Evolutionary conservation across 2,888 invertebrate species (phyloP), one percentile per base, ranked within the genome.

Genomic region (Macropis europaea): DNA sequence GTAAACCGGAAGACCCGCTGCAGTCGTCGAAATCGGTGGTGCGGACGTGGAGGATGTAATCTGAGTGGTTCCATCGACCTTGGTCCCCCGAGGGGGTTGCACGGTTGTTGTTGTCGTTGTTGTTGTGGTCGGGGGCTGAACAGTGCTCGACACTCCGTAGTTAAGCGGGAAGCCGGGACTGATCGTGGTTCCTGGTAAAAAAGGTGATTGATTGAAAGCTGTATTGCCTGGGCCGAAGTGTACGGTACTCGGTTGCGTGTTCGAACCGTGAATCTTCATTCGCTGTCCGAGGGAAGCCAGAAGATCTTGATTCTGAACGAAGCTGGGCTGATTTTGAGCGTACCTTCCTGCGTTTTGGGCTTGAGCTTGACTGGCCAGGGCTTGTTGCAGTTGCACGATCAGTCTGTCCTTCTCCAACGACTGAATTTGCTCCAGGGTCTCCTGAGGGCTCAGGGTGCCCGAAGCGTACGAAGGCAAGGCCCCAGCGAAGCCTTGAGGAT

Each of bases 401-500:
- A 89, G 26, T 47, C 87, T 82, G 42, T 89, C 88, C 68, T 88
- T 88, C 43, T 89, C 87, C 36, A 86, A 36, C 0, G 87, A 85
- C 24, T 88, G 84, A 32, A 89, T 83, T 26, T 85, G 84, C 19
- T 83, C 75, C 1, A 86, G 61, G 7, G 85, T 76, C 11, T 85
- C 85, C 7, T 81, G 84, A 2, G 76, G 47, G 26, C 76, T 83
- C 7, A 89, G 50, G 2, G 86, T 80, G 6, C 88, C 89, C 2
- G 89, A 87, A 1, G 88, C 85, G 57, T 89, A 88, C 0, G 85
- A 81, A 1, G 89, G 88, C 6, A 88, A 30, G 3, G 73, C 32
- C 9, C 76, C 79, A 1, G 54, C 56, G 4, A 84, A 84, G 24
- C 17, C 61, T 6, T 72, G 69, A 7, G 77, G 62, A 17, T 17